These are phyloP conservation scores for Spodoptera frugiperda DNA, from an alignment of 1,140 invertebrate genomes.

Conservation along the genomic window DNA sequence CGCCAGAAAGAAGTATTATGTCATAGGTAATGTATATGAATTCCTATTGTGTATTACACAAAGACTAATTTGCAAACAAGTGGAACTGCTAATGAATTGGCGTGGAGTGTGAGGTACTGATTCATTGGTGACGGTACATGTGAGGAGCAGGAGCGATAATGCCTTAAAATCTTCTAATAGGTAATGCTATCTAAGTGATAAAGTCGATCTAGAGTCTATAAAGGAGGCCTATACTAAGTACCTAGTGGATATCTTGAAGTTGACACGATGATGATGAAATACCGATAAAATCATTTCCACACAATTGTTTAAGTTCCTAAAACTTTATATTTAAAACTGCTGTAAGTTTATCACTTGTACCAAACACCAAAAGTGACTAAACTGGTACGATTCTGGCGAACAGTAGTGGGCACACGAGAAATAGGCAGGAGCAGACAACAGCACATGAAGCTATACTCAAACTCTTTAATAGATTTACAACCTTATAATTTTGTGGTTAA, in stretches of 20 bases:
- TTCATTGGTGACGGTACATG: slow-evolving; percentile 21
- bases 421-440: background rate
- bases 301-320: too few species aligned
- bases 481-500: too few species aligned
- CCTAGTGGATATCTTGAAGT: too few species aligned
- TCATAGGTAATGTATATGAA: slow-evolving; percentile 20
- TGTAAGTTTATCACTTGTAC: slow-evolving; percentile 17
- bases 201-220: too few species aligned
- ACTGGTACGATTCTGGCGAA: slow-evolving; percentile 17
- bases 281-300: too few species aligned
- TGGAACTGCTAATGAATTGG: slow-evolving; percentile 50
- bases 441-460: background rate
- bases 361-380: slow-evolving; percentile 10
- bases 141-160: background rate
- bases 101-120: slow-evolving; percentile 45
- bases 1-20: background rate
- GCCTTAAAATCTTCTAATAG: too few species aligned
- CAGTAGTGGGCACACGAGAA: slow-evolving; percentile 6
- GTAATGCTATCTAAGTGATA: too few species aligned
- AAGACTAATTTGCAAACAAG: slow-evolving; percentile 58
- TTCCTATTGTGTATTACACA: slow-evolving; percentile 48
- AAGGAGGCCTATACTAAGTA: too few species aligned
- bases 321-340: too few species aligned
- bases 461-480: too few species aligned
- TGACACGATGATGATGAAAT: too few species aligned